Base-by-base conservation (phyloP, 1,140 invertebrate genomes). In the Steinernema khuongi region DNA sequence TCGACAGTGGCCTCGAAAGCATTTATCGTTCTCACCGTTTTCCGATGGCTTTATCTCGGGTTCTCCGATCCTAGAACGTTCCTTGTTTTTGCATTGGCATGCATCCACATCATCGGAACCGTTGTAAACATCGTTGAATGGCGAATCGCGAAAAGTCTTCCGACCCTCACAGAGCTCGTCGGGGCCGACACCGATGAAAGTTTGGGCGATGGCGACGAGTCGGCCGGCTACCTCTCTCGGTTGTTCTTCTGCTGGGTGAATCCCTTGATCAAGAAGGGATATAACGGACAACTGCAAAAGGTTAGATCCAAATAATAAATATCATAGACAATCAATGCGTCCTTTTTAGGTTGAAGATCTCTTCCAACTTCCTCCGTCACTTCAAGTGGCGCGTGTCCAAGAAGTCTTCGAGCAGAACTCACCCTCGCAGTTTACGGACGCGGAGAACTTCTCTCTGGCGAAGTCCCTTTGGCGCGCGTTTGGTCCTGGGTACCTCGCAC, bases 401-500 rank as follows among this genome's bases (percentile, higher is more conserved):
- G 43, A 71, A n/a, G 68, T 81, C 29, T 81, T 83, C 60, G 41
- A 85, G 30, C 71, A 78, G 36, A 73, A 69, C 30, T 77, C 81
- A 22, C 81, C 79, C 0, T 79, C 71, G 29, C 50, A 67, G n/a
- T 78, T 77, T 36, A 70, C 74, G 1, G 82, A 84, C 66, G 68
- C 41, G 11, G 76, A 83, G 68, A 32, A 67, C 1, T 83, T 89
- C 1, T 89, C 90, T 0, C 83, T 96, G 17, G 83, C 94, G 0
- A 88, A 87, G 75, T 89, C 91, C 0, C 85, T 97, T n/a, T 90
- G 94, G 82, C 88, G 87, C 72, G 90, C 90, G 79, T 97, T 94
- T 87, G 94, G 92, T 28, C 83, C 89, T 72, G 90, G 94, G 83
- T 97, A 96, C 88, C 94, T 94, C 82, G 88, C 89, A 19, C 90